These are phyloP conservation scores for Vulpes ferrilata DNA, from an alignment of 2,113 vertebrate genomes.

Conservation along the genomic window DNA sequence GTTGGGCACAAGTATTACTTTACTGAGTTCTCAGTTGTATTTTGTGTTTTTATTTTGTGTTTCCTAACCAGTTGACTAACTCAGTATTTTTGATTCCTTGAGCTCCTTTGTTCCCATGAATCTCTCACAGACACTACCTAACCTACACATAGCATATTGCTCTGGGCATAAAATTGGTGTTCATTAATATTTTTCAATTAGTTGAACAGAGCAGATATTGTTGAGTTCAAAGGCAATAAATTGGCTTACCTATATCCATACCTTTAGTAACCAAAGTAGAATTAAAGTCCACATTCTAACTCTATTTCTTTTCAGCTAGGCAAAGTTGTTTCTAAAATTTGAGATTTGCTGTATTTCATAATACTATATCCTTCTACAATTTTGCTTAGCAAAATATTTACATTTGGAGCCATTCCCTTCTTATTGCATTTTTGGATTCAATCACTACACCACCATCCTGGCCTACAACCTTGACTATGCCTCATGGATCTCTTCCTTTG, in stretches of 20 bases:
- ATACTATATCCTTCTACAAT: neutral
- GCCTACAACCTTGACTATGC: constrained; percentile 90
- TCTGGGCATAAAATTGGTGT: neutral
- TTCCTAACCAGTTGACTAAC: neutral
- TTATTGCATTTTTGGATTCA: constrained; percentile 87
- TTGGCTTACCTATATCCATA: neutral
- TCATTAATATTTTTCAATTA: constrained; percentile 8
- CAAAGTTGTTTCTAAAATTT: neutral
- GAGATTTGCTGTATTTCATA: neutral
- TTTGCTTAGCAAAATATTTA: neutral
- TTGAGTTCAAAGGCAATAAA: neutral
- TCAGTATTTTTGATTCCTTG: neutral
- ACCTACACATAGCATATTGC: neutral
- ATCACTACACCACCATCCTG: constrained; percentile 96
- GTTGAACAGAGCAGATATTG: neutral
- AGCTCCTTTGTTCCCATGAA: neutral
- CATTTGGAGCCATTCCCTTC: neutral
- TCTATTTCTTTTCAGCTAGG: neutral
- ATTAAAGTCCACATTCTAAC: neutral
- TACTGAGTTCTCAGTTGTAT: neutral
- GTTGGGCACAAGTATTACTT: neutral
- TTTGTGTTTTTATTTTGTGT: neutral
- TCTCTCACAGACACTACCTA: neutral
- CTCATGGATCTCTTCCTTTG: constrained; percentile 89
- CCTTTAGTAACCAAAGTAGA: neutral